Conservation (phyloP, 2,888 invertebrate species). For the Timandra comae region DNA sequence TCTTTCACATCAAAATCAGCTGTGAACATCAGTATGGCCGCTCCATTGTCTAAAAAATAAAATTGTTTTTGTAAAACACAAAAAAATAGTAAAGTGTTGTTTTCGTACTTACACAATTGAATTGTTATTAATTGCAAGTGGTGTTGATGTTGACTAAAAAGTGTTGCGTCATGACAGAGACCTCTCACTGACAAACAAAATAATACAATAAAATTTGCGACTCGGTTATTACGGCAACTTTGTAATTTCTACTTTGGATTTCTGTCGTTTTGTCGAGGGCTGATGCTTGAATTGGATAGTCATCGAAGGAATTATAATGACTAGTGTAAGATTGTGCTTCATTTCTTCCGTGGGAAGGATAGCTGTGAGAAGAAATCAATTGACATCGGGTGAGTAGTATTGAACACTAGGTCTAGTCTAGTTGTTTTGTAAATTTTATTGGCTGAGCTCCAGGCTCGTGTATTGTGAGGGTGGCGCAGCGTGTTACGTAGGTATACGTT, state of each 20-base stretch:
- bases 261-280: slow-evolving; percentile 46
- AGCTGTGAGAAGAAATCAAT: slow-evolving; percentile 66
- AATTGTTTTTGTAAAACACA: slow-evolving; percentile 60
- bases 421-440: slow-evolving; percentile 34
- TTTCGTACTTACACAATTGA: slow-evolving; percentile 58
- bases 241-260: slow-evolving; percentile 52
- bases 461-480: slow-evolving; percentile 26
- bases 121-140: slow-evolving; percentile 44
- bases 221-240: slow-evolving; percentile 40
- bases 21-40: slow-evolving; percentile 77
- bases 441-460: slow-evolving; percentile 54
- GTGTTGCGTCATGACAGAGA: slow-evolving; percentile 77
- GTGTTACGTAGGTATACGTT: slow-evolving; percentile 28
- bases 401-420: slow-evolving; percentile 28
- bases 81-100: slow-evolving; percentile 64
- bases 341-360: slow-evolving; percentile 69
- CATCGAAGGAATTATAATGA: slow-evolving; percentile 54
- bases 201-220: slow-evolving; percentile 68
- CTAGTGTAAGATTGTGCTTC: slow-evolving; percentile 70
- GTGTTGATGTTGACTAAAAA: slow-evolving; percentile 69
- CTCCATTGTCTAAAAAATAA: slow-evolving; percentile 63
- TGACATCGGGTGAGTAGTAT: slow-evolving; percentile 63
- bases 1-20: slow-evolving; percentile 76
- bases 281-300: slow-evolving; percentile 57
- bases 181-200: slow-evolving; percentile 74